phyloP scores from a whole-genome alignment of 2,113 vertebrate genomes.

The Thinocorus orbignyianus region DNA sequence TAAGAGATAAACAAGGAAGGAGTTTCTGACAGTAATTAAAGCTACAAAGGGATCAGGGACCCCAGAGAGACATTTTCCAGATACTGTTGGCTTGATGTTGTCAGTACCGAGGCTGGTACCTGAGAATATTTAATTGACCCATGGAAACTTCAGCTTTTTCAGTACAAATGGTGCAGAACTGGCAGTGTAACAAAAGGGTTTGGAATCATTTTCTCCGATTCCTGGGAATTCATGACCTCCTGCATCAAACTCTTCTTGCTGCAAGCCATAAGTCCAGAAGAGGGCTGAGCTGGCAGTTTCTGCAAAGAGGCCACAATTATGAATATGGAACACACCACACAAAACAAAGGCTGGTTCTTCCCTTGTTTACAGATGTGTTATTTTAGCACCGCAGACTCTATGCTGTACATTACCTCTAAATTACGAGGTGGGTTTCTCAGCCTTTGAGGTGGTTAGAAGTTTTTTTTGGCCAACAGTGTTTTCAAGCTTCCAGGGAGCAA shows the following conservation, averaged over 20 bases:
- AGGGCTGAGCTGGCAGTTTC: background rate
- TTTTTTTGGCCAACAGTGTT: background rate
- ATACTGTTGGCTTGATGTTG: background rate
- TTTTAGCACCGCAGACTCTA: background rate
- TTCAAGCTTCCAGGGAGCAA: background rate
- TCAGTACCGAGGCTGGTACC: background rate
- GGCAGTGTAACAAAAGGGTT: background rate
- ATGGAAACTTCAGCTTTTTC: background rate
- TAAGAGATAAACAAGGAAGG: background rate
- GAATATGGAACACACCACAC: background rate
- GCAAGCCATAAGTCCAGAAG: background rate
- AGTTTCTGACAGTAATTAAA: background rate
- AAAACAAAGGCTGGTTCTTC: background rate
- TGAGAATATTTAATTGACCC: background rate
- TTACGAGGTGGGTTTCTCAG: background rate
- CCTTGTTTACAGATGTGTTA: background rate
- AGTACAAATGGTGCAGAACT: background rate
- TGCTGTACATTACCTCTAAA: background rate
- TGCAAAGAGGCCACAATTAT: background rate
- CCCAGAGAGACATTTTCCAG: background rate
- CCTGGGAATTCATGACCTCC: background rate
- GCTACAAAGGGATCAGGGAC: background rate
- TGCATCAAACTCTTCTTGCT: background rate
- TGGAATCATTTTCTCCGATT: background rate
- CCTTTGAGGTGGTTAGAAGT: background rate